Evolutionary conservation across 2,113 vertebrate species (phyloP).

Genomic region (Apodemus speciosus): DNA sequence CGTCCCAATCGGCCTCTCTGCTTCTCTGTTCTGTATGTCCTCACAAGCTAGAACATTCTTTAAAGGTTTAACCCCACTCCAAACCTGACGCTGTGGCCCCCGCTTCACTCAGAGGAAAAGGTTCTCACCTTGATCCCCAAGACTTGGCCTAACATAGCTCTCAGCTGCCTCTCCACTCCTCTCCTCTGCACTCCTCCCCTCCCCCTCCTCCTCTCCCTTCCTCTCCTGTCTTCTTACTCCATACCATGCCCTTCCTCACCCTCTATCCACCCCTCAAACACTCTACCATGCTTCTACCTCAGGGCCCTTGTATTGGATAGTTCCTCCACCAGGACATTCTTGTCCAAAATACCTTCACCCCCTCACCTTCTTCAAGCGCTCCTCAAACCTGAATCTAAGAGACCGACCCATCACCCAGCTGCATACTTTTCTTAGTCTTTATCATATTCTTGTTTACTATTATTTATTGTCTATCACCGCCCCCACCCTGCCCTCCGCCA

Average conservation of each 20-base stretch:
- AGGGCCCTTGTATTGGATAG: neutral
- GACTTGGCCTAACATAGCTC: neutral
- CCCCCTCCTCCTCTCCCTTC: no score
- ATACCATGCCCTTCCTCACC: neutral
- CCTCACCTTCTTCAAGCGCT: neutral
- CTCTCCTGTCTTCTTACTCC: no score
- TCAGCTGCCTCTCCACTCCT: neutral
- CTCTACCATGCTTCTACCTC: neutral
- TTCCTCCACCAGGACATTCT: neutral
- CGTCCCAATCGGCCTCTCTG: neutral
- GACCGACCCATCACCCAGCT: neutral
- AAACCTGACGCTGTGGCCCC: neutral
- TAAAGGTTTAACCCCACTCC: neutral
- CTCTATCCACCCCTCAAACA: neutral
- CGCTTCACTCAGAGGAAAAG: constrained; percentile 31
- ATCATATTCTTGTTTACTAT: neutral
- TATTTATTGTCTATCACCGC: neutral
- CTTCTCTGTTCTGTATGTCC: neutral
- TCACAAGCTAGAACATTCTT: neutral
- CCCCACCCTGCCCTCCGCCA: no score
- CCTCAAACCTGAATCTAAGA: neutral
- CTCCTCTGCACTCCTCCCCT: neutral
- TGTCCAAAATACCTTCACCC: neutral
- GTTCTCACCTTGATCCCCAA: neutral
- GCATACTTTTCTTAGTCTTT: neutral